These are phyloP conservation scores for Halictus quadricinctus DNA, from an alignment of 2,888 invertebrate species.

Conservation along the genomic window DNA sequence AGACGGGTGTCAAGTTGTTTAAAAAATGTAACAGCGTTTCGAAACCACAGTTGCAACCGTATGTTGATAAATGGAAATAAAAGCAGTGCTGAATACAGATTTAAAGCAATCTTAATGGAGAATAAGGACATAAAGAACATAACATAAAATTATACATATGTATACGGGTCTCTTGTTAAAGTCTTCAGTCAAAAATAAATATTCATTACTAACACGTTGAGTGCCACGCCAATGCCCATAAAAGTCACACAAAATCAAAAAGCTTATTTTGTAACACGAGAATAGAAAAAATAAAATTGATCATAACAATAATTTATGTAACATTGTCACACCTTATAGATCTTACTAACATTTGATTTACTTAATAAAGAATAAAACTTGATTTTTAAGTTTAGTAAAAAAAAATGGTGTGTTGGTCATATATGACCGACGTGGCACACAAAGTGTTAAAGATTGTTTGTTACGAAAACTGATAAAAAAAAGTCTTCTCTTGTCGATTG, in stretches of 20 bases:
- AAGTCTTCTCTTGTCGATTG: background rate
- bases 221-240: background rate
- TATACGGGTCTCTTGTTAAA: background rate
- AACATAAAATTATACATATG: background rate
- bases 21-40: background rate
- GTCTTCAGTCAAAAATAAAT: background rate
- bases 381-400: background rate
- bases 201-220: background rate
- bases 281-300: no score
- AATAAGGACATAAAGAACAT: background rate
- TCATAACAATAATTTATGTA: no score
- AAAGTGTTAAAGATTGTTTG: no score
- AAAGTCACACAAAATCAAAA: background rate
- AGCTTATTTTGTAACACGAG: no score
- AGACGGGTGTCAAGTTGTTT: background rate
- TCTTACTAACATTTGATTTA: background rate
- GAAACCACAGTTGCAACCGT: background rate
- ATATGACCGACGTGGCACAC: background rate
- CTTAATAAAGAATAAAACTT: background rate
- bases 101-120: background rate
- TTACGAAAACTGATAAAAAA: background rate
- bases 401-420: background rate
- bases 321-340: background rate
- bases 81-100: background rate
- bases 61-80: background rate